Base-by-base conservation (phyloP, 2,113 vertebrate species). In the Phylloscopus trochiloides region DNA sequence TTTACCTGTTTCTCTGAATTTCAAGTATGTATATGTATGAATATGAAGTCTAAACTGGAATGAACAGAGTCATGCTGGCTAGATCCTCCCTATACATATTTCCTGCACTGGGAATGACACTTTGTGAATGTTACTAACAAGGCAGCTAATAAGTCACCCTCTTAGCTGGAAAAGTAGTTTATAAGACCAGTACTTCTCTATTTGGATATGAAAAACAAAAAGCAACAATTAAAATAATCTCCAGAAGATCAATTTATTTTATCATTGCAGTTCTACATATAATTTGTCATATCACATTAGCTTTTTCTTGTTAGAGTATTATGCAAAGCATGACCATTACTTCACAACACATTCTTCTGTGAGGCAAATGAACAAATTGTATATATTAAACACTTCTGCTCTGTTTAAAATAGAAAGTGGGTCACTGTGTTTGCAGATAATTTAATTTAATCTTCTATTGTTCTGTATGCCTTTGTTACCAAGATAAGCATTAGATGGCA, bases 131-230 rank as follows among this genome's bases (percentile, higher is more conserved):
- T 25, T 77, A 22, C 45, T 67, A 76, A 72, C 25, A 73, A 92
- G 55, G 50, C 58, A 93, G 63, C 14, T 65, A 79, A n/a, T 57
- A 94, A 42, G 25, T 32, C 71, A 20, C 19, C 22, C 29, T 76
- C 47, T 72, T 54, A 76, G 68, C 31, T 61, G 48, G 36, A 65
- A 73, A 76, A 76, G 63, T 11, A 51, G 25, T 84, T 92, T 91
- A 28, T 74, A 75, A 88, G 52, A 85, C 31, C 50, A 89, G 50
- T 34, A 88, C 22, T 96, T 73, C 29, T 19, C 38, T 45, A 90
- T 94, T 96, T 92, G 77, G 87, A 96, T 91, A 86, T 66, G 78
- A 96, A 94, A 92, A 90, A 90, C 32, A 72, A 76, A 89, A 89
- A 65, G 18, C 5, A 81, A 82, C 43, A 47, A 73, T 79, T 86